Base-by-base conservation (phyloP, 2,113 vertebrate genomes). In the Nerophis lumbriciformis region DNA sequence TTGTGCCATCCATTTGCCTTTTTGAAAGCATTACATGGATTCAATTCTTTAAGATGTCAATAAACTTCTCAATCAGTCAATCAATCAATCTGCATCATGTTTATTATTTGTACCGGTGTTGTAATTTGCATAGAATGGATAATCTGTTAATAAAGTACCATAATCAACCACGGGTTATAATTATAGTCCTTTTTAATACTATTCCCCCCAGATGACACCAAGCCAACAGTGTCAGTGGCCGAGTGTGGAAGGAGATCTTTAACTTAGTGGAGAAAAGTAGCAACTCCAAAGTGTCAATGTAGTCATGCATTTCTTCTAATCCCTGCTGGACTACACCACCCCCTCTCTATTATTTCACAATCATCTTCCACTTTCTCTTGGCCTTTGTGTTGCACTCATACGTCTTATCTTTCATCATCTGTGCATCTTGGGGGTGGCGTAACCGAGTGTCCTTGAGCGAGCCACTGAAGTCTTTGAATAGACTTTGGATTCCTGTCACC, bases 181-280 rank as follows among this genome's bases (percentile, higher is more conserved):
- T 10, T 28, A 6, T 28, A 6, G 51, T 53, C 10, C 5, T 28
- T 53, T 36, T 36, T 13, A 36, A 36, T 10, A 53, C 10, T 5
- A 12, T 53, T 53, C 28, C 28, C 11, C 36, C 6, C 19, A 53
- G 48, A 15, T 16, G 13, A 55, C 15, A n/a, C 4, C 8, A 39
- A 55, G 8, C 5, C 7, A 37, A n/a, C 14, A 37, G 11, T 53
- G 65, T 61, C 68, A 72, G 68, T 69, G 57, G 65, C 56, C 19
- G 36, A 75, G 77, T 64, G 71, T 60, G 59, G 82, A 80, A 82
- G 83, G 72, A 9, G 67, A 77, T 75, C 82, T 87, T 81, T 79
- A 72, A 77, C 82, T 53, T 49, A 57, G 64, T 49, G 59, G 44
- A 83, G 65, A 69, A 65, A 68, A 75, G 74, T 66, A 66, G 65